Evolutionary conservation across 2,888 invertebrate species (phyloP).

Genomic region (Carcina quercana): DNA sequence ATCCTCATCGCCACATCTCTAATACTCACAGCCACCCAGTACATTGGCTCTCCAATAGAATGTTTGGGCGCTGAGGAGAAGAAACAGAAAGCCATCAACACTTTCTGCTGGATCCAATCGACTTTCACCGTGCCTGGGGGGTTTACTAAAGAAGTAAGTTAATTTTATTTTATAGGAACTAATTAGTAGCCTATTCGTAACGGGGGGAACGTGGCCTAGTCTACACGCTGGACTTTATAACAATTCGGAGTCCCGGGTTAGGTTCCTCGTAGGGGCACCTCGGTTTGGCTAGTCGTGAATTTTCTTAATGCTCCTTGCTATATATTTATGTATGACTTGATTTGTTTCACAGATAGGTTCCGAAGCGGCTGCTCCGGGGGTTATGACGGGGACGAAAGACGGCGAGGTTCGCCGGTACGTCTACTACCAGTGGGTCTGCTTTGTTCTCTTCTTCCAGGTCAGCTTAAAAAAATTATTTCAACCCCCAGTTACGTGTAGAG

Average conservation of each 20-base stretch:
- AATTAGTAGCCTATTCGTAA: background rate
- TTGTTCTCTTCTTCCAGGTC: conserved; percentile 92
- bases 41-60: conserved; percentile 5
- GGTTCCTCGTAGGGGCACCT: too few species aligned
- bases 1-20: conserved; percentile 1
- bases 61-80: background rate
- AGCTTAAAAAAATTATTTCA: too few species aligned
- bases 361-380: conserved; percentile 81
- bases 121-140: conserved; percentile 3
- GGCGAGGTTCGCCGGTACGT: conserved; percentile 87
- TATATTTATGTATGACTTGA: too few species aligned
- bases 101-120: conserved; percentile 4
- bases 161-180: background rate
- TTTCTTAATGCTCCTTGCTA: too few species aligned
- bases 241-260: too few species aligned
- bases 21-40: conserved; percentile 1
- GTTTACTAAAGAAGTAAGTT: conserved; percentile 1
- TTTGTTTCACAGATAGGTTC: conserved; percentile 58
- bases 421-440: conserved; percentile 97
- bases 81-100: background rate
- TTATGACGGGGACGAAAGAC: conserved; percentile 79
- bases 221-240: too few species aligned
- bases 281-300: too few species aligned
- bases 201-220: background rate
- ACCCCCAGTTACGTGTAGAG: too few species aligned